These are phyloP conservation scores for Ametastegia equiseti DNA, from an alignment of 2,888 invertebrate genomes.

Conservation along the genomic window DNA sequence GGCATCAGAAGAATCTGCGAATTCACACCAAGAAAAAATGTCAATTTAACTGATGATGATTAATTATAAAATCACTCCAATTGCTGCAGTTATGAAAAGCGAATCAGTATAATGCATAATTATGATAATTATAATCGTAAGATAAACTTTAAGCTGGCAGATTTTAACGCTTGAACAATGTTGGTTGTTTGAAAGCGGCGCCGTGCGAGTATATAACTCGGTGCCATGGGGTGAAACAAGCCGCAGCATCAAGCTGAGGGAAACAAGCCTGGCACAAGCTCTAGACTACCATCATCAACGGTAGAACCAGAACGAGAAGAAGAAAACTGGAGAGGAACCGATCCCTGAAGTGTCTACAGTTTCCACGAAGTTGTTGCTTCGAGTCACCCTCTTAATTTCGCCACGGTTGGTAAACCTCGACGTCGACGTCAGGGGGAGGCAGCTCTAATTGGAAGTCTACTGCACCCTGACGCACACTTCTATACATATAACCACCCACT, in stretches of 20 bases:
- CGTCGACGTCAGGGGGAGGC: not conserved
- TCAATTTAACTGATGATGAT: too few species aligned
- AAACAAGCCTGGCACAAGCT: not conserved
- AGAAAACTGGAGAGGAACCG: constrained; percentile 19
- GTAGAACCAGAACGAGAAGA: not conserved
- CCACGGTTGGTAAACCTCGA: not conserved
- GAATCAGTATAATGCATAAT: not conserved
- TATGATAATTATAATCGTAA: not conserved
- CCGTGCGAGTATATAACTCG: not conserved
- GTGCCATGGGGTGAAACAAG: not conserved
- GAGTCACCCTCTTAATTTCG: not conserved
- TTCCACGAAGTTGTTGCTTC: not conserved
- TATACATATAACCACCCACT: not conserved
- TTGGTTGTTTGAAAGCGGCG: constrained; percentile 8
- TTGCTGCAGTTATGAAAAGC: not conserved
- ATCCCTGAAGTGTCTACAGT: constrained; percentile 11
- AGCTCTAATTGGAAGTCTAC: constrained; percentile 36
- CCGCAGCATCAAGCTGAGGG: constrained; percentile 9
- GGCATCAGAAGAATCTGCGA: too few species aligned
- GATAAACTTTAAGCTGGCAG: not conserved
- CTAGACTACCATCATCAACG: not conserved
- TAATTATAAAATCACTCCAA: too few species aligned
- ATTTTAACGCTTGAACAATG: not conserved
- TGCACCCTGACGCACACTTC: not conserved
- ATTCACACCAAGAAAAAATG: too few species aligned